Percentiles rank a stretch among this genome's conserved stretches.
phyloP scores from a whole-genome alignment of 2,888 invertebrate species.

The Cyaniris semiargus region DNA sequence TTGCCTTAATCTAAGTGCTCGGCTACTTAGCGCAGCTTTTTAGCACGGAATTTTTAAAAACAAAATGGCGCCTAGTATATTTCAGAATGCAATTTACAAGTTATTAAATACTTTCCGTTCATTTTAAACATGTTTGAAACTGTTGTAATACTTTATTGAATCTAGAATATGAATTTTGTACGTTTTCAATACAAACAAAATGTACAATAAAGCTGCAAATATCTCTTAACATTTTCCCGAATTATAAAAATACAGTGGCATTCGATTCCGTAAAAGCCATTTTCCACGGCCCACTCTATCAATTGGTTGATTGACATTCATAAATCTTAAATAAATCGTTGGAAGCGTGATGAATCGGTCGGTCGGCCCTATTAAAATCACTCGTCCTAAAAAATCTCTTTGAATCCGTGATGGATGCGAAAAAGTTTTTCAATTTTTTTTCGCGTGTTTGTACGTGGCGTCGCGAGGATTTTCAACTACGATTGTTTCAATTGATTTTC shows the following conservation, averaged over 20 bases:
- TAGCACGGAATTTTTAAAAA: not conserved
- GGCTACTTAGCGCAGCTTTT: not conserved
- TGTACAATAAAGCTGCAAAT: not conserved
- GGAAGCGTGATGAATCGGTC: conserved; percentile 41
- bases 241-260: conserved; percentile 24
- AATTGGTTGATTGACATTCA: conserved; percentile 41
- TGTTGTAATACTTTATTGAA: not conserved
- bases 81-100: not conserved
- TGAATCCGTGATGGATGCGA: conserved; percentile 46
- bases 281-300: conserved; percentile 35
- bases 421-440: conserved; percentile 46
- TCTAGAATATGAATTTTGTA: not conserved
- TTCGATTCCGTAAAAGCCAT: conserved; percentile 18
- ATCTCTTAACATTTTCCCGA: not conserved
- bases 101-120: not conserved
- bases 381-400: conserved; percentile 45
- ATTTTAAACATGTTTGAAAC: not conserved
- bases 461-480: conserved; percentile 39
- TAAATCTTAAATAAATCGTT: conserved; percentile 42
- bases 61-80: not conserved
- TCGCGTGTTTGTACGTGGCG: conserved; percentile 36
- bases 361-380: conserved; percentile 44
- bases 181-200: not conserved
- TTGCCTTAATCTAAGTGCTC: conserved; percentile 26
- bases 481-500: conserved; percentile 44